Evolutionary conservation across 2,797 vertebrate genomes (phyloP).

Genomic region (Xyrichtys novacula): DNA sequence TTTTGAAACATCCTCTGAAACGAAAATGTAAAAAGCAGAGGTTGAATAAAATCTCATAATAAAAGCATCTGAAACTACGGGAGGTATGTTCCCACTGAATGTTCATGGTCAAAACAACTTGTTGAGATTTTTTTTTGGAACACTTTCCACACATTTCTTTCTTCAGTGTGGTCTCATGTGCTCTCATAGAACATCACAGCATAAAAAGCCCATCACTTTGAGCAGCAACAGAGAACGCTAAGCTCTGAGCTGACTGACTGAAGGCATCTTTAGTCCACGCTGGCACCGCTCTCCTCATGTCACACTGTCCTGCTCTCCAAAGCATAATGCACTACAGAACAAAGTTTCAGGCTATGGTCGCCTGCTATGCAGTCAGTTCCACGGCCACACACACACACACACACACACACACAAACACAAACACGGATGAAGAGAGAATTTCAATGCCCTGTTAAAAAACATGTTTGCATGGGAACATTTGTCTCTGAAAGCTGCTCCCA

Average conservation of each 20-base stretch:
- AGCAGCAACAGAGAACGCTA: constrained; percentile 27
- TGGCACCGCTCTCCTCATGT: constrained; percentile 37
- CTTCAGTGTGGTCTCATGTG: constrained; percentile 8
- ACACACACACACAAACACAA: too few relatives aligned
- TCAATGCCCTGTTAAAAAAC: constrained; percentile 32
- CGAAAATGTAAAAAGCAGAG: too few relatives aligned
- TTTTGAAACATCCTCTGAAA: too few relatives aligned
- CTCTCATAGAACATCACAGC: constrained; percentile 6
- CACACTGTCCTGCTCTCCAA: constrained; percentile 34
- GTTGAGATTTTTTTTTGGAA: too few relatives aligned
- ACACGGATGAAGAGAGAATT: constrained; percentile 15
- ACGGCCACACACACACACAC: constrained; percentile 24
- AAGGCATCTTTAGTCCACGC: constrained; percentile 59
- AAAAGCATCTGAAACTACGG: too few relatives aligned
- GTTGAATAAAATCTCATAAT: too few relatives aligned
- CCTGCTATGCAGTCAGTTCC: constrained; percentile 35
- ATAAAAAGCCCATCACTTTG: constrained; percentile 31
- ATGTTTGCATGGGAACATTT: constrained; percentile 43
- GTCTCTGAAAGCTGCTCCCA: constrained; percentile 18
- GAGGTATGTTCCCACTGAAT: too few relatives aligned
- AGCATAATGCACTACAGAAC: constrained; percentile 55
- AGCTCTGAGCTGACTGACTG: constrained; percentile 45
- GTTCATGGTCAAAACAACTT: too few relatives aligned
- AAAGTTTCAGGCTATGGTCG: constrained; percentile 39
- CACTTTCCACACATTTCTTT: neutral